Evolutionary conservation across 2,113 vertebrate genomes (phyloP).

Genomic region (Sander lucioperca): DNA sequence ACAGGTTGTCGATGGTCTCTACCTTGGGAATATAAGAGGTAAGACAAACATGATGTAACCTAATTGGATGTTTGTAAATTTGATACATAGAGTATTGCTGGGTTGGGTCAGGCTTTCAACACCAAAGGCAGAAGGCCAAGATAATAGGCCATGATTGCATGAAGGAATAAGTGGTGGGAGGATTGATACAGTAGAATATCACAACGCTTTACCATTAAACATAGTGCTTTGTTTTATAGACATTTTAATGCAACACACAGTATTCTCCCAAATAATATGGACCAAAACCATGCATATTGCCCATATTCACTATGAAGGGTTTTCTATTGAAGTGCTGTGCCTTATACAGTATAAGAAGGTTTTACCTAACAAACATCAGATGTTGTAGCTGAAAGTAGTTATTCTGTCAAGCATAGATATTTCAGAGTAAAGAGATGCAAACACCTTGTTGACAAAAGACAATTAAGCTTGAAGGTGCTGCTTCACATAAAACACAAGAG

Average conservation of each 20-base stretch:
- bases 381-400: not conserved
- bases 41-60: constrained; percentile 62
- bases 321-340: not conserved
- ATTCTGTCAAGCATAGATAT: not conserved
- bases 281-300: not conserved
- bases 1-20: constrained; percentile 90
- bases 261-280: not conserved
- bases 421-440: not conserved
- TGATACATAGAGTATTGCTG: not conserved
- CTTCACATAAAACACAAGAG: constrained; percentile 1
- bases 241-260: not conserved
- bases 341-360: not conserved
- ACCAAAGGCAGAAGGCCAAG: not conserved
- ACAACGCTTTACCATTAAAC: not conserved
- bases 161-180: not conserved
- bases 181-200: not conserved
- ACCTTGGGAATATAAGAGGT: constrained; percentile 92
- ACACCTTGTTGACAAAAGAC: not conserved
- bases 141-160: not conserved
- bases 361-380: not conserved
- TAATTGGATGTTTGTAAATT: constrained; percentile 17
- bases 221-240: not conserved
- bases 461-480: not conserved
- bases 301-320: not conserved
- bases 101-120: not conserved